Evolutionary conservation across 2,888 invertebrate species (phyloP), one percentile per base, ranked within the genome.

Genomic region (Microchrysa polita): DNA sequence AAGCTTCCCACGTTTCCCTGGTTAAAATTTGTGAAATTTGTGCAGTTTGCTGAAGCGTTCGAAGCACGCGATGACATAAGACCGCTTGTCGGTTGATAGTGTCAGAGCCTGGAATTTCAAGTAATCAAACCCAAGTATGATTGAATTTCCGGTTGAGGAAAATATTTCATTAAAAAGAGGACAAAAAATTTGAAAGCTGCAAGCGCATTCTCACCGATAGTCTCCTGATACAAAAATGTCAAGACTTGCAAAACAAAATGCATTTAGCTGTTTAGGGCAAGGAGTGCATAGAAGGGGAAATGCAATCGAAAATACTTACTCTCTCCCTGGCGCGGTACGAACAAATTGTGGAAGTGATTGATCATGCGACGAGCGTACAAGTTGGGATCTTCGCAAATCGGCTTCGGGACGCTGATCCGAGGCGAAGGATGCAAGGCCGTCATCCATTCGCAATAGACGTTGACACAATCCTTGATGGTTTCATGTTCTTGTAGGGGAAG

Each of bases 401-500:
- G 96, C 78, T 90, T 89, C 0, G 98, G 98, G 18, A 97, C 93
- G 78, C 95, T 93, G 72, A 94, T 90, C 80, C 95, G 93, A 1
- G 95, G 94, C 27, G 90, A 89, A 23, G 93, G 91, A 78, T 94
- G 90, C 76, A 98, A 86, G 1, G 97, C 94, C 0, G 94, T 92
- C 77, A 98, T 86, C 98, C 98, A 98, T 81, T 98, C 96, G 83
- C 97, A 97, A 82, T 98, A 98, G 44, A 98, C 93, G 82, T 95
- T 95, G 55, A 97, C 97, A 83, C 97, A 98, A 84, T 97, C 97
- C 77, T 96, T 92, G 69, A 98, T 92, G 0, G 96, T 95, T 79
- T 97, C 97, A 83, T 97, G 96, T 84, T 98, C 97, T 44, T 91
- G 88, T 61, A 98, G 86, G 0, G 97, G 96, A 59, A 98, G 86